phyloP scores from a whole-genome alignment of 2,888 invertebrate species.

The Sipha maydis region DNA sequence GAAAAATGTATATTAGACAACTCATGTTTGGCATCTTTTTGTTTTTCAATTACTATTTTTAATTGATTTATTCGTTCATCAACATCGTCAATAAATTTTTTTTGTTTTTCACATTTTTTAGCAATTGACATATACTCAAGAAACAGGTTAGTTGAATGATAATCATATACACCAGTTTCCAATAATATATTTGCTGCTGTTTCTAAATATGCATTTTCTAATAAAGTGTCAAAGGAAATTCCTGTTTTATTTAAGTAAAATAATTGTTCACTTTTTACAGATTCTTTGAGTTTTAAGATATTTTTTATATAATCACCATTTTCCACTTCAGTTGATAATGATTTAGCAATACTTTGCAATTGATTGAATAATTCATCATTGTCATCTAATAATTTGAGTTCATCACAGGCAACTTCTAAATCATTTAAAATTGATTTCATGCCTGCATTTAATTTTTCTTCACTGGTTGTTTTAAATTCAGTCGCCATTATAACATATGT shows the following conservation, averaged over 20 bases:
- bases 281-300: constrained; percentile 21
- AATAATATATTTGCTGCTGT: constrained; percentile 21
- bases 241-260: constrained; percentile 43
- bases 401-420: constrained; percentile 26
- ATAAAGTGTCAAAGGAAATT: constrained; percentile 6
- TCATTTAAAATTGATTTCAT: constrained; percentile 29
- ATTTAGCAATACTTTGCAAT: background rate
- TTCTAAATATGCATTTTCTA: background rate
- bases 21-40: constrained; percentile 47
- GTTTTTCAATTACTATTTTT: constrained; percentile 41
- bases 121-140: constrained; percentile 38
- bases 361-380: constrained; percentile 38
- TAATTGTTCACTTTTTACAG: background rate
- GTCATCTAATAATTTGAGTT: constrained; percentile 11
- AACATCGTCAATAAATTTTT: constrained; percentile 16
- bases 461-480: background rate
- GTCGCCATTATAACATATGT: constrained; percentile 16
- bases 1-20: constrained; percentile 21
- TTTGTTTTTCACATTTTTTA: constrained; percentile 31
- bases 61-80: constrained; percentile 49
- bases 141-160: constrained; percentile 26
- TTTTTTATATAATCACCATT: constrained; percentile 23
- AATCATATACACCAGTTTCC: constrained; percentile 46
- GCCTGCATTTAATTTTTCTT: constrained; percentile 10
- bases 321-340: constrained; percentile 2